A percentile compares a stretch with the other conserved stretches of the same genome.
phyloP scores from a whole-genome alignment of 2,797 vertebrate species.

The Phoeniculus purpureus region DNA sequence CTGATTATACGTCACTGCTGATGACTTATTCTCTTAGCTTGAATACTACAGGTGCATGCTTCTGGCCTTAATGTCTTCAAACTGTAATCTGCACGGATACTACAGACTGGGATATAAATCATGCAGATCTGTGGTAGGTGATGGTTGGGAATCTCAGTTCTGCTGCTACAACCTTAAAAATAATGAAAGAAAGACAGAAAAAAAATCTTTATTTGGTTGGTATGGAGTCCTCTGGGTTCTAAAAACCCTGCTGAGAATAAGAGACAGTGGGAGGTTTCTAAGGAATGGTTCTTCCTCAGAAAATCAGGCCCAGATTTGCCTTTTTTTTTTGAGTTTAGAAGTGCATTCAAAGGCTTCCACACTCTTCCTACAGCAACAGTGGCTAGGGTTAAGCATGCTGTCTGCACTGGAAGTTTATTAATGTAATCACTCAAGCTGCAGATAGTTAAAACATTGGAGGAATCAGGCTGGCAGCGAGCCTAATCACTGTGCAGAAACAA shows the following conservation, averaged over 20 bases:
- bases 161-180: neutral
- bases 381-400: neutral
- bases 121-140: neutral
- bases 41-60: neutral
- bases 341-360: neutral
- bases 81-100: neutral
- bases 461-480: slow-evolving; percentile 18
- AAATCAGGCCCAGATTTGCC: neutral
- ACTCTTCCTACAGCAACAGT: neutral
- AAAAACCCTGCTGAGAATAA: neutral
- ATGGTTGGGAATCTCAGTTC: neutral
- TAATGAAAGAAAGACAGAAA: neutral
- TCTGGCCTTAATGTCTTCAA: neutral
- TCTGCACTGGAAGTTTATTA: slow-evolving; percentile 27
- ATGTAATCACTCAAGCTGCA: slow-evolving; percentile 36
- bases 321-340: neutral
- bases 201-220: neutral
- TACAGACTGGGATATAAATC: neutral
- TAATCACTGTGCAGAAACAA: neutral
- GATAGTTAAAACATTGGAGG: slow-evolving; percentile 21
- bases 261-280: neutral
- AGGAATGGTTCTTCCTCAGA: neutral
- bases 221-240: neutral
- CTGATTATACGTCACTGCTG: neutral
- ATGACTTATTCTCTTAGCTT: neutral